Base-by-base conservation (phyloP, 35 echinoderm and acorn worm species). In the Chiridota heheva region DNA sequence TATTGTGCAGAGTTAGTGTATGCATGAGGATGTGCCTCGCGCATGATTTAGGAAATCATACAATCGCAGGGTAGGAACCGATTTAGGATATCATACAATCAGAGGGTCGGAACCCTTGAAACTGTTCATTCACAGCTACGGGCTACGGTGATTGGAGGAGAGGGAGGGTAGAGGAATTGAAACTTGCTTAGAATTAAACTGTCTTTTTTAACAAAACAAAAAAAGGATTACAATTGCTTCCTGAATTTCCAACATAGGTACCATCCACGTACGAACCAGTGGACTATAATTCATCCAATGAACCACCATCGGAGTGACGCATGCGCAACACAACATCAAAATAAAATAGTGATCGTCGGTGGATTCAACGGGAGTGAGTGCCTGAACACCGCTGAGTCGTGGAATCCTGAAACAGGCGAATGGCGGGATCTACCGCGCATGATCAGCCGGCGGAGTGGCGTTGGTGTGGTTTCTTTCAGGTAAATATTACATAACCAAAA, bases 351-450 rank as follows among this genome's bases (percentile, higher is more conserved):
- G 48, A 91, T 97, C 46, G 89, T 91, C n/a, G 93, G 93, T 32
- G 93, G 93, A 1, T 97, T 91, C 71, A 97, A 97, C 80, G 93
- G 93, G 24, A 90, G 85, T 56, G 93, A 97, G 53, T 97, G 93
- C 44, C 84, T 97, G 12, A 83, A 80, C 69, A 63, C 88, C 44
- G 83, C 74, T 4, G 93, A 91, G 59, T 7, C 83, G 36, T 97
- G 81, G 56, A 84, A 91, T 36, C 88, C 88, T 1, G 70, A 86
- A n/a, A 45, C 66, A 28, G 82, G 75, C 48, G 87, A 89, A 31
- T 97, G 93, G 93, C 77, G 84, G 35, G 93, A 96, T 39, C 40
- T 97, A 41, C 88, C 93, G 25, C 93, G 84, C 42, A 97, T 97
- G 93, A 72, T 59, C 36, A 76, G 62, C 36, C 34, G 80, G 18